phyloP scores from a whole-genome alignment of 2,888 invertebrate genomes.

The Drosophila mayaguana region DNA sequence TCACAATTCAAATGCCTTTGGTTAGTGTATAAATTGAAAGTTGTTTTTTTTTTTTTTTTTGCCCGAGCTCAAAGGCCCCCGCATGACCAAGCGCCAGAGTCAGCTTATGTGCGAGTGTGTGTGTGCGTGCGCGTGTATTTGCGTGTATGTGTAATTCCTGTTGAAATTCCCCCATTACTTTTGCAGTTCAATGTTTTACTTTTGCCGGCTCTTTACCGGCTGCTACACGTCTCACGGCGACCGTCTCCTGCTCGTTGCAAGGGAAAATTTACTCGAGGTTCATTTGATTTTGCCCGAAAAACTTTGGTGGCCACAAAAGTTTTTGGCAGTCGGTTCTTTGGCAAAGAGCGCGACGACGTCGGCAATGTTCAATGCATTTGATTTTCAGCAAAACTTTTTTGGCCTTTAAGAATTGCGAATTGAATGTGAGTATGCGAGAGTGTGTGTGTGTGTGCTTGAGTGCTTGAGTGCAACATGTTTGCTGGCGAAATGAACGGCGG shows the following conservation, averaged over 20 bases:
- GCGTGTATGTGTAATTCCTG: slow-evolving; percentile 67
- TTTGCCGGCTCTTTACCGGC: slow-evolving; percentile 55
- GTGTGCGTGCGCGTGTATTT: slow-evolving; percentile 28
- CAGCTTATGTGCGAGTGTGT: slow-evolving; percentile 2
- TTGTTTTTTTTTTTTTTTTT: slow-evolving; percentile 15
- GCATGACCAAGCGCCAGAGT: slow-evolving; percentile 35
- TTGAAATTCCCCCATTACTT: slow-evolving; percentile 77
- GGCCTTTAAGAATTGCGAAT: slow-evolving; percentile 57
- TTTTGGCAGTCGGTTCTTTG: slow-evolving; percentile 48
- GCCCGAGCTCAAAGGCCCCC: slow-evolving; percentile 24
- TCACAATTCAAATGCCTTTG: neutral
- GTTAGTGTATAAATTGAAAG: slow-evolving; percentile 54
- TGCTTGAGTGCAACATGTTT: slow-evolving; percentile 75
- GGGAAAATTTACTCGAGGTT: slow-evolving; percentile 75
- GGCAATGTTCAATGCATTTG: slow-evolving; percentile 74
- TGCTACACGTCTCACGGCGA: neutral
- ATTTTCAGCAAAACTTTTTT: slow-evolving; percentile 64
- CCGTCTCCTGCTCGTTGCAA: slow-evolving; percentile 41
- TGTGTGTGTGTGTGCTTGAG: slow-evolving; percentile 36
- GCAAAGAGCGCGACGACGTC: slow-evolving; percentile 21
- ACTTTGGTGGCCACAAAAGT: slow-evolving; percentile 81
- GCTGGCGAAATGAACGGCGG: slow-evolving; percentile 59
- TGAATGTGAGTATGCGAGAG: slow-evolving; percentile 16
- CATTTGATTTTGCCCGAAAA: slow-evolving; percentile 76
- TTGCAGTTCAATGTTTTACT: slow-evolving; percentile 80